Evolutionary conservation across 2,113 vertebrate genomes (phyloP), one percentile per base, ranked within the genome.

Genomic region (Poeciliopsis occidentalis): DNA sequence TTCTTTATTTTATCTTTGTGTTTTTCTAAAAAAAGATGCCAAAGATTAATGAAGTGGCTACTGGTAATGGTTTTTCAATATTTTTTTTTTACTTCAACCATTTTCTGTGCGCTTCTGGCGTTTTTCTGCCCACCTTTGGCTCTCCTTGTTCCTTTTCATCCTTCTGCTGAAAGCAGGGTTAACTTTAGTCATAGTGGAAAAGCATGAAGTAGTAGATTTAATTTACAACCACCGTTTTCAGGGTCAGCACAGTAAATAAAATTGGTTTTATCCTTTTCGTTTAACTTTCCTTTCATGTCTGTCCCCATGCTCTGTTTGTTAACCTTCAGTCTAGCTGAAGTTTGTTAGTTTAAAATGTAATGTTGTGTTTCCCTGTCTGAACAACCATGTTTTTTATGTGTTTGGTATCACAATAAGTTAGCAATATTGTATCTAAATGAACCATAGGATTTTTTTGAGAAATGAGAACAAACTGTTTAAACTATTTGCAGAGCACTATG

Each of bases 41-140:
- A 79, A 37, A 83, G 64, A 76, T 75, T 69, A 65, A 79, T 64
- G 76, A 71, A 72, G 41, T 47, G 67, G 81, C 78, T 63, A 60
- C 62, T 69, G 15, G 79, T 68, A 81, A 78, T 80, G 51, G 47
- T 66, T 24, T 85, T 89, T 68, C 84, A 79, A 86, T 71, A 57
- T 34, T 32, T 87, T 85, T 87, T 72, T 84, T 89, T 82, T 73
- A 64, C 76, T 72, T 64, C 31, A 72, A 62, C 61, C n/a, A 67
- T 66, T 34, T 54, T 13, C 62, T 32, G 7, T 67, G 75, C 74
- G 26, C 69, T 79, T 51, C 62, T 44, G 63, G 64, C 54, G 66
- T 83, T 84, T 79, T 32, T 31, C 60, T 67, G 68, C 68, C 51
- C 77, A 75, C 63, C 39, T 77, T 75, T 88, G 26, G 0, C 69